Conservation (phyloP, 2,797 vertebrate species). For the Perodicticus potto region DNA sequence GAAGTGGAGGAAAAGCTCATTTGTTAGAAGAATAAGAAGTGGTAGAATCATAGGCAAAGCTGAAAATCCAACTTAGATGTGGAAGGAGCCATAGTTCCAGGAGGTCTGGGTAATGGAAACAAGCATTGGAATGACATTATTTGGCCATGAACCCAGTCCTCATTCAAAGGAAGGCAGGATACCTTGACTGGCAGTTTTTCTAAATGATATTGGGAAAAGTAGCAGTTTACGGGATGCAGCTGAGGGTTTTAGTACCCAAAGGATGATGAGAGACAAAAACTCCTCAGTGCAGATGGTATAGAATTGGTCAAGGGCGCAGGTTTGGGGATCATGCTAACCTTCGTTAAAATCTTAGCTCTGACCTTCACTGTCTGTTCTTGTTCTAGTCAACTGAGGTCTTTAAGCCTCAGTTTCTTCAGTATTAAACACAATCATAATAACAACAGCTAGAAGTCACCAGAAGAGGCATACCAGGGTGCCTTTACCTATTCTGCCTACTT, state of each 20-base stretch:
- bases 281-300: background rate
- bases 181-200: background rate
- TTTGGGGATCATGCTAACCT: background rate
- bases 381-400: background rate
- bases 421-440: background rate
- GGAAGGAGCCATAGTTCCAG: background rate
- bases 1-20: background rate
- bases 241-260: background rate
- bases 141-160: background rate
- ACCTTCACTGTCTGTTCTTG: background rate
- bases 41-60: background rate
- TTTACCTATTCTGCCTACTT: background rate
- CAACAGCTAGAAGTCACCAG: background rate
- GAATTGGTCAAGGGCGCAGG: background rate
- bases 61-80: background rate
- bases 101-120: background rate
- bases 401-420: background rate
- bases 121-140: fast-evolving
- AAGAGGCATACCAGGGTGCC: background rate
- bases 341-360: background rate
- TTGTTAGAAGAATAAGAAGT: background rate
- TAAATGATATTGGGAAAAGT: background rate
- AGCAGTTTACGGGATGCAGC: slow-evolving; percentile 20
- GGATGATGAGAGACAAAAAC: background rate
- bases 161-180: background rate